phyloP scores from a whole-genome alignment of 2,113 vertebrate genomes.

The Amphiprion ocellaris region DNA sequence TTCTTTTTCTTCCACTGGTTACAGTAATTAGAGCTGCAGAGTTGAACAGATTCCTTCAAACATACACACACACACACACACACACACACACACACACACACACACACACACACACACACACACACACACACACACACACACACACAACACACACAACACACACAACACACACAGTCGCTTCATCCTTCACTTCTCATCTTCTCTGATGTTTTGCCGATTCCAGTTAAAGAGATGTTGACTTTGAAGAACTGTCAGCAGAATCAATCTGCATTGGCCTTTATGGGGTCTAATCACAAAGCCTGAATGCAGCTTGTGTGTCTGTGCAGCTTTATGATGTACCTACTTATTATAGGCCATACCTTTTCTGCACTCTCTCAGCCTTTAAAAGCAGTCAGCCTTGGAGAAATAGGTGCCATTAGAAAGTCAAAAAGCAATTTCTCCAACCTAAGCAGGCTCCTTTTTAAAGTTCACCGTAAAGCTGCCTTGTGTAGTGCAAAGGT shows the following conservation, averaged over 20 bases:
- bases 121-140: background rate
- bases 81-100: background rate
- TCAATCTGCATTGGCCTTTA: conserved; percentile 51
- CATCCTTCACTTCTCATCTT: background rate
- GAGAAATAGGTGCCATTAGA: conserved; percentile 37
- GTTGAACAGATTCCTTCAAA: conserved; percentile 35
- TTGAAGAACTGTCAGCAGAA: conserved; percentile 55
- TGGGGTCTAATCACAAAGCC: conserved; percentile 32
- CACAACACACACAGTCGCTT: background rate
- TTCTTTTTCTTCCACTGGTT: conserved; percentile 37
- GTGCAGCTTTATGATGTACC: conserved; percentile 39
- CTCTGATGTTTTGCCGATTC: conserved; percentile 37
- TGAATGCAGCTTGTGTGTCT: conserved; percentile 28
- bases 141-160: background rate
- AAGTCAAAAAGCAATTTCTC: background rate
- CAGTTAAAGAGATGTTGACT: conserved; percentile 61
- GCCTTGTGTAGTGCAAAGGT: background rate
- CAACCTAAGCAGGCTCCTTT: background rate
- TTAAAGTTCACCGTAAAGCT: background rate
- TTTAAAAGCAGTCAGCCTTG: conserved; percentile 20
- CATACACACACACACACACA: background rate
- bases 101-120: background rate
- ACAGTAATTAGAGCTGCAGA: conserved; percentile 42
- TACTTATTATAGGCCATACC: conserved; percentile 36
- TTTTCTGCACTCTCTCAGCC: conserved; percentile 20